Base-by-base conservation (phyloP, 2,888 invertebrate genomes). In the Meghimatium bilineatum region DNA sequence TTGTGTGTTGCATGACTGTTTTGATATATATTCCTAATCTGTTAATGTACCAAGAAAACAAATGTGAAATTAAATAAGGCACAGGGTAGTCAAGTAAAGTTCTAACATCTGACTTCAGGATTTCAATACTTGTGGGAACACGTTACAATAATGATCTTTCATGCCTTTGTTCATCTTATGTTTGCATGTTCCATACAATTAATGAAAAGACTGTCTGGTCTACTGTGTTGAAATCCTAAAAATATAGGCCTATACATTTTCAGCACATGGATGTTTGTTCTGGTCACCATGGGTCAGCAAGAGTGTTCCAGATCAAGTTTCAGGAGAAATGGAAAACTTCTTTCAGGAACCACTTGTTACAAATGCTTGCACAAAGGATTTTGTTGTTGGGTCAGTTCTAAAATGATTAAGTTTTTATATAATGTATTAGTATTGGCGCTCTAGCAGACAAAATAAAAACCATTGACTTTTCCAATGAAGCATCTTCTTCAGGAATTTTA, bases 261-360 rank as follows among this genome's bases (percentile, higher is more conserved):
- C 77, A 81, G 63, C 77, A 79, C 29, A 83, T 87, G 5, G 76
- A 6, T 90, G 91, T 72, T 87, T 87, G 76, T 91, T 90, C 86
- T 91, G 90, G 90, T 90, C 90, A 78, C 89, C 90, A 14, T 91
- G 91, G 91, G 89, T 90, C 74, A 91, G 88, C 84, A 87, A 88
- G 69, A 87, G 67, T 71, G 74, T 83, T 38, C 83, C 83, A 60
- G 83, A 79, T 71, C 32, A 36, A 32, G 32, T 52, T 34, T 52
- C 74, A 44, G 83, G 83, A 66, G 83, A 83, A 36, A 49, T 52
- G 20, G 83, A 83, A 23, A 66, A 79, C 44, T 83, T 83, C 66
- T 83, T 60, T 60, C 74, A 79, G 49, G 26, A 32, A 23, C 83
- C 83, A 20, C 36, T 74, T 36, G 79, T 66, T 23, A 66, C 79